Conservation (phyloP, 1,140 invertebrate genomes). For the Psix sp. region DNA sequence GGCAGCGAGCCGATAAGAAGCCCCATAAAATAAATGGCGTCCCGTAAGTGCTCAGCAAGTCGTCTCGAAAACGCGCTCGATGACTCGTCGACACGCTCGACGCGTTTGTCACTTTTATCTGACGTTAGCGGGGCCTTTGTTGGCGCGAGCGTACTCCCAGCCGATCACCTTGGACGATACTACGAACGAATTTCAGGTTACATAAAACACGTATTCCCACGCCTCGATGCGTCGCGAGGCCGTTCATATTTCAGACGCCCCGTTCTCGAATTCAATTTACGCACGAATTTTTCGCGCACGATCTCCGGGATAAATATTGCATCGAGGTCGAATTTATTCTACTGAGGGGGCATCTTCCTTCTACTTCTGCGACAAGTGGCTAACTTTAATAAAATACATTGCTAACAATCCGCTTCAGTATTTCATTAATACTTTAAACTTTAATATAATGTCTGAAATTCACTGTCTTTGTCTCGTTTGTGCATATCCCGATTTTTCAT, state of each 20-base stretch:
- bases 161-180: slow-evolving; percentile 42
- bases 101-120: slow-evolving; percentile 70
- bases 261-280: slow-evolving; percentile 31
- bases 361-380: not conserved
- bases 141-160: slow-evolving; percentile 15
- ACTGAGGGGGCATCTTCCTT: not conserved
- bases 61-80: slow-evolving; percentile 51
- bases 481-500: too few species aligned
- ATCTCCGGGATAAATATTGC: slow-evolving; percentile 23
- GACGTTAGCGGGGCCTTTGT: slow-evolving; percentile 42
- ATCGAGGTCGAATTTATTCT: slow-evolving; percentile 17
- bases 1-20: slow-evolving; percentile 72
- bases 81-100: slow-evolving; percentile 62
- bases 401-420: too few species aligned
- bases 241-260: slow-evolving; percentile 26
- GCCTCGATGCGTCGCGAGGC: slow-evolving; percentile 22
- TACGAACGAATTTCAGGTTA: slow-evolving; percentile 39
- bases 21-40: slow-evolving; percentile 72
- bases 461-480: too few species aligned
- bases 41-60: slow-evolving; percentile 69
- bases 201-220: slow-evolving; percentile 46
- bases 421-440: too few species aligned
- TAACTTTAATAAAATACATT: too few species aligned
- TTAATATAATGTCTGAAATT: too few species aligned
- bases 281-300: slow-evolving; percentile 25